Base-by-base conservation (phyloP, 2,113 vertebrate species). In the Tyto alba region DNA sequence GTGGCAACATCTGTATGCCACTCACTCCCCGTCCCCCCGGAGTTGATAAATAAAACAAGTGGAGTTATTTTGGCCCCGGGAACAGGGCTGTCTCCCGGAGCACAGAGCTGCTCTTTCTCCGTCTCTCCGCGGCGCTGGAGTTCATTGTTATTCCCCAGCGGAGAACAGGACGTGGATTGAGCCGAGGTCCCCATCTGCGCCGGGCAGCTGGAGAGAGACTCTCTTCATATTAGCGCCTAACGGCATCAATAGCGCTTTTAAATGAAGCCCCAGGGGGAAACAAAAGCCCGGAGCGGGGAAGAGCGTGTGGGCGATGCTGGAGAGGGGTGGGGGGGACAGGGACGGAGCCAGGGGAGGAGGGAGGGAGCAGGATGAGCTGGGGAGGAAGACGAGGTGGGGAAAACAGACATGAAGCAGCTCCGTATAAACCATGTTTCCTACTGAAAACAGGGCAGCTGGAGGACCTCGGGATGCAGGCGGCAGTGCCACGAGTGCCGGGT, bases 81-180 rank as follows among this genome's bases (percentile, higher is more conserved):
- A 96, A 97, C 90, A 15, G 34, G 40, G 91, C 95, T 90, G 96
- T 98, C 96, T 98, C 97, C 94, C 29, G 7, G 93, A 97, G 97
- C 87, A 98, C 97, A 98, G 97, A 98, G 97, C 53, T 75, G 81
- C 87, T 96, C 96, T 98, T 96, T 98, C 83, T 97, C 74, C 1
- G 4, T 48, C 79, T 74, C 79, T 86, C 92, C 0, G 4, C 3
- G 84, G 86, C 9, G 38, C 89, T 73, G 29, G 82, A 97, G 93
- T 97, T 97, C 94, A 96, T 94, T 97, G 95, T 96, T 87, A 88
- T 60, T 97, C 95, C 93, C 84, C 72, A 10, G 85, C 0, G 7
- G 95, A 93, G 94, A 98, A 98, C 97, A 98, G 96, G 96, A 94
- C 80, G 69, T n/a, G 93, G 95, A 98, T 98, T 98, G 98, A 98